Base-by-base conservation (phyloP, 2,888 invertebrate species). In the Antheraea yamamai region DNA sequence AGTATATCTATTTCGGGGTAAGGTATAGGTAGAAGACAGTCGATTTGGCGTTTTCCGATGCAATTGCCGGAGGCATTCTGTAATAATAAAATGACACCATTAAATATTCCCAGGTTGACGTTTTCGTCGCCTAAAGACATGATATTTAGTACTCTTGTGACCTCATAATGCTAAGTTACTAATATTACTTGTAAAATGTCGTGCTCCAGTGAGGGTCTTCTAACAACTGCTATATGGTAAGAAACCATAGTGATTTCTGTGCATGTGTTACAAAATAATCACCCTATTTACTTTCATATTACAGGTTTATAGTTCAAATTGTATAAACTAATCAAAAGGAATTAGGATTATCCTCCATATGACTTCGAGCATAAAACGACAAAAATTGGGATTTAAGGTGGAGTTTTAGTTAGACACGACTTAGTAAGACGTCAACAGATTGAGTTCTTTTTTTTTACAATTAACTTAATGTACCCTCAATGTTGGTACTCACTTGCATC, bases 401-500 rank as follows among this genome's bases (percentile, higher is more conserved):
- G 16, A 68, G 4, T 1, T 4, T 30, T 35, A 68, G 68, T 68
- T 35, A 3, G 47, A 12, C 47, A 47, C 47, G 47, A 12, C 12
- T 12, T 47, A 12, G 12, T 12, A 47, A 47, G 47, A 47, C 47
- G 12, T 47, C 12, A 12, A 47, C 1, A 47, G 12, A 35, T 26
- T 2, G n/a, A 64, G 18, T 52, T 52, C 2, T 52, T 52, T 58
- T 58, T 20, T 18, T 58, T 7, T 12, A 4, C 6, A 26, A 26
- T 4, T 10, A 26, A 26, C 14, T 61, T 3, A 66, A 66, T 30
- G 26, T 14, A 66, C 30, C 26, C 26, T 26, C 2, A 66, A 30
- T 30, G 4, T 66, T 66, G 30, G 70, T 70, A 70, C 70, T 70
- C n/a, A 70, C 70, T 70, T 70, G 70, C 39, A 39, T n/a, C 39